Conservation (phyloP, 2,113 vertebrate genomes). For the Spermophilus dauricus region DNA sequence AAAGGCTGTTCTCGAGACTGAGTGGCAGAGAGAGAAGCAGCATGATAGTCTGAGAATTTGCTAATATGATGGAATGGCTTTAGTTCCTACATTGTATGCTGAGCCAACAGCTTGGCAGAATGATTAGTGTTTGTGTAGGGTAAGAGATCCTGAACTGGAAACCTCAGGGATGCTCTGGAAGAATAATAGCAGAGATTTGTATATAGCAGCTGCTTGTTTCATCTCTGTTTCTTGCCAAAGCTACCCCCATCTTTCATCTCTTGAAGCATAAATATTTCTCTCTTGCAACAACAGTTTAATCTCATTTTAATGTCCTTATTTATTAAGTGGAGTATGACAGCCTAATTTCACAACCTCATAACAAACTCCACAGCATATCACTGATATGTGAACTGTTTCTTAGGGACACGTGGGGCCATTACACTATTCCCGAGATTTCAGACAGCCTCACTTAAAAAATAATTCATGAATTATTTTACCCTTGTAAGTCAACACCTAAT, state of each 20-base stretch:
- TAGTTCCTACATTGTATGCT: not conserved
- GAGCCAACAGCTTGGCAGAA: slow-evolving; percentile 35
- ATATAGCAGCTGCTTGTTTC: slow-evolving; percentile 51
- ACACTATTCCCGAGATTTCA: not conserved
- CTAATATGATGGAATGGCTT: not conserved
- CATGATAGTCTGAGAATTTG: not conserved
- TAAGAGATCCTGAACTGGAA: not conserved
- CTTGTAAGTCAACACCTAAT: not conserved
- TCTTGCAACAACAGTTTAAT: slow-evolving; percentile 59
- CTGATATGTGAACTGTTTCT: slow-evolving; percentile 6
- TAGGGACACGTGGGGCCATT: not conserved
- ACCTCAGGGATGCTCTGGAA: slow-evolving; percentile 40
- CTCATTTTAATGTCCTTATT: slow-evolving; percentile 68
- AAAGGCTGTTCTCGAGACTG: not conserved
- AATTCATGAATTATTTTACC: slow-evolving; percentile 61
- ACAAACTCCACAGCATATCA: not conserved
- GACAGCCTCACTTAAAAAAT: slow-evolving; percentile 39
- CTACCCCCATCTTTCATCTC: slow-evolving; percentile 52
- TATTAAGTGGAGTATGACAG: slow-evolving; percentile 32
- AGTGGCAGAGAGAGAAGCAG: not conserved
- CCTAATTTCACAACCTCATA: slow-evolving; percentile 45
- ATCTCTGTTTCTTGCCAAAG: slow-evolving; percentile 33
- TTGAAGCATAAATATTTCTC: slow-evolving; percentile 59
- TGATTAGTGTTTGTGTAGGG: not conserved
- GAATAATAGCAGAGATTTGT: slow-evolving; percentile 49